phyloP scores from a whole-genome alignment of 2,888 invertebrate genomes.

The Drosophila planitibia region DNA sequence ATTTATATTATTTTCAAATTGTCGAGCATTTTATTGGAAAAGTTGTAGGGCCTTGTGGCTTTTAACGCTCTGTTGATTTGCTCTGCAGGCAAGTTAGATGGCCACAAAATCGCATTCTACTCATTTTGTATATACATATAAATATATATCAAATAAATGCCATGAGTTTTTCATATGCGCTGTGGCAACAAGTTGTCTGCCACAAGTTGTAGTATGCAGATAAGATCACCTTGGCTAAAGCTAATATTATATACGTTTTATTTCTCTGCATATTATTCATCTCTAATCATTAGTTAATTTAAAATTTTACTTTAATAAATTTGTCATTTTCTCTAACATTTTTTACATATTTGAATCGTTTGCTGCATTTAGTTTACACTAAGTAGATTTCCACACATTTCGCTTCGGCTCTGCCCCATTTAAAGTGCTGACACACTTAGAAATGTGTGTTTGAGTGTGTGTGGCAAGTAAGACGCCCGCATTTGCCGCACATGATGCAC shows the following conservation, averaged over 20 bases:
- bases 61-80: constrained; percentile 59
- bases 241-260: background rate
- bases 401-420: background rate
- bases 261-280: background rate
- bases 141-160: background rate
- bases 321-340: background rate
- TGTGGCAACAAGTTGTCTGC: constrained; percentile 43
- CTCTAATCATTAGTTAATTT: background rate
- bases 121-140: constrained; percentile 36
- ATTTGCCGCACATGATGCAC: constrained; percentile 47
- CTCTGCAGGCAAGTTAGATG: constrained; percentile 26
- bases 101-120: constrained; percentile 41
- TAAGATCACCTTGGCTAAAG: background rate
- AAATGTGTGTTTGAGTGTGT: constrained; percentile 8
- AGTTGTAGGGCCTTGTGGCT: constrained; percentile 63
- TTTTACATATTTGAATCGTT: background rate
- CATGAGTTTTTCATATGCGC: constrained; percentile 13
- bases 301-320: background rate
- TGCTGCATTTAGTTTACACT: background rate
- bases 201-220: background rate
- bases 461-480: constrained; percentile 49
- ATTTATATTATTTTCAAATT: constrained; percentile 45
- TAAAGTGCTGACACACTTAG: constrained; percentile 14
- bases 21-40: constrained; percentile 73
- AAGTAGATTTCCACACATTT: constrained; percentile 9